Conservation (phyloP, 2,888 invertebrate species). For the Tenthredo notha region DNA sequence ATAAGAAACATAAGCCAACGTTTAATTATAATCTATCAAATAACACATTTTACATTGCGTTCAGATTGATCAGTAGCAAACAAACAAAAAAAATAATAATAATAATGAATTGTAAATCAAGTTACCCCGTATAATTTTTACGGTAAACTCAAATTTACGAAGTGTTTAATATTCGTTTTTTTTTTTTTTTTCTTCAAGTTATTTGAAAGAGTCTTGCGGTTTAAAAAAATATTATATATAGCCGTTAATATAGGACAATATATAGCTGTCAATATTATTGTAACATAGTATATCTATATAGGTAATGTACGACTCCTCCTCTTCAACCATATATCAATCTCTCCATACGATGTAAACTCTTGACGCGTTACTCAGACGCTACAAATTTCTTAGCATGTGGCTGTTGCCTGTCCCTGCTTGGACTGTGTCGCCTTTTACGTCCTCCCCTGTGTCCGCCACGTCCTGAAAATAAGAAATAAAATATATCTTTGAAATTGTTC, state of each 20-base stretch:
- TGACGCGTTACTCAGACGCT: neutral
- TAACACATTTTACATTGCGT: neutral
- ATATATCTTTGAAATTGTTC: neutral
- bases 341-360: neutral
- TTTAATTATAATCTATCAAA: neutral
- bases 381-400: slow-evolving; percentile 39
- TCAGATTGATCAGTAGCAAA: slow-evolving; percentile 13
- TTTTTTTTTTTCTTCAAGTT: neutral
- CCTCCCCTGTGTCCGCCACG: slow-evolving; percentile 50
- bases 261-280: slow-evolving; percentile 32
- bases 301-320: slow-evolving; percentile 13
- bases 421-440: slow-evolving; percentile 44
- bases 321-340: neutral
- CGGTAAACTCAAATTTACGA: neutral
- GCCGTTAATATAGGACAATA: slow-evolving; percentile 26
- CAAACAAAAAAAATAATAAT: neutral
- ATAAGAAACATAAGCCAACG: slow-evolving; percentile 11
- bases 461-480: slow-evolving; percentile 15
- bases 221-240: slow-evolving; percentile 38
- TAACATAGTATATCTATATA: slow-evolving; percentile 19
- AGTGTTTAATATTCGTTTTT: slow-evolving; percentile 1
- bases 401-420: slow-evolving; percentile 34
- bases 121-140: neutral
- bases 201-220: slow-evolving; percentile 7
- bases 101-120: neutral